Base-by-base conservation (phyloP, 2,797 vertebrate genomes). In the Crenuchus spilurus region DNA sequence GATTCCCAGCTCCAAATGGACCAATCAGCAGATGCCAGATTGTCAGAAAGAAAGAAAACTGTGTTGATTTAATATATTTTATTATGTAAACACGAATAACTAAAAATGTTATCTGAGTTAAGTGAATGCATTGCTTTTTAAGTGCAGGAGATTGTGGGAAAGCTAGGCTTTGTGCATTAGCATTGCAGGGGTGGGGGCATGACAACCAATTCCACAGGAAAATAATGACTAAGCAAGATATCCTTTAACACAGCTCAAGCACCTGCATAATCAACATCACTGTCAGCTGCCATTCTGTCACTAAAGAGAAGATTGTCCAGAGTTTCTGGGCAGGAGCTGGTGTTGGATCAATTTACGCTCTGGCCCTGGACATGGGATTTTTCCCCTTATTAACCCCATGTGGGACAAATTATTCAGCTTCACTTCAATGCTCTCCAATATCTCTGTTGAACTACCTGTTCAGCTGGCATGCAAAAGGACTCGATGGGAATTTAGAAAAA, bases 151-250 rank as follows among this genome's bases (percentile, higher is more conserved):
- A 72, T 68, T 55, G 20, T 61, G 14, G 62, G 54, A 78, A 70
- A 55, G 11, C 57, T 54, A 57, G 48, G 54, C 51, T 77, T 60
- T 78, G 68, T 33, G 33, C 55, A 44, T 31, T 35, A 54, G 24
- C 48, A 22, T 62, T 73, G 8, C 63, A 62, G 61, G 54, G 58
- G 62, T 65, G 44, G 51, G n/a, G 22, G 55, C 60, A 58, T 41
- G 31, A 73, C 46, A 70, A 41, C 42, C 14, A 70, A 49, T 46
- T 71, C n/a, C 28, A 75, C 28, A 30, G n/a, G 58, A 79, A 77
- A 70, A n/a, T 52, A 60, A 74, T 72, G 62, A 67, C 51, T 63
- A 71, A 77, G 77, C 69, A 78, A 70, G 70, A 72, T 79, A 58
- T 72, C 66, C 7, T 18, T 58, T 72, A 77, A 74, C 80, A 76